These are phyloP conservation scores for Protodeltote pygarga DNA, from an alignment of 2,888 invertebrate species.

Conservation along the genomic window DNA sequence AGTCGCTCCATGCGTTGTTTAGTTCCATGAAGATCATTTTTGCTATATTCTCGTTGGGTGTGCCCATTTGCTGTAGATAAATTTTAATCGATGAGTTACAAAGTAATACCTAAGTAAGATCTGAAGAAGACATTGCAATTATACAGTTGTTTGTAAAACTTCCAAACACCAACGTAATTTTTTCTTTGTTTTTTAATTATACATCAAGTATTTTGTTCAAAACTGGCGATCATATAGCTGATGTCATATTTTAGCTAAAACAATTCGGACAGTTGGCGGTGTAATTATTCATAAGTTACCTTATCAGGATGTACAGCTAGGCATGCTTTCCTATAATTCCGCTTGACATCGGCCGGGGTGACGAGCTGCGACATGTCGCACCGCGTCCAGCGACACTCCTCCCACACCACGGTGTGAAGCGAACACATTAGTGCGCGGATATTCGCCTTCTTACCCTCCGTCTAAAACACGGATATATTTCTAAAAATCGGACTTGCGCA, in stretches of 20 bases:
- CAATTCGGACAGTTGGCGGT: no score
- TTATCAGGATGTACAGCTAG: slow-evolving; percentile 99
- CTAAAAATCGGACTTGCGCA: no score
- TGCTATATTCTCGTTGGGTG: slow-evolving; percentile 96
- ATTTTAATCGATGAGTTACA: neutral
- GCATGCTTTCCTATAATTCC: slow-evolving; percentile 97
- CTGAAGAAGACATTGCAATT: neutral
- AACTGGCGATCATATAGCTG: no score
- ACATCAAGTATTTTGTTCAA: no score
- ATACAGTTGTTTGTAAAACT: no score
- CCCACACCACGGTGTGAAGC: slow-evolving; percentile 97
- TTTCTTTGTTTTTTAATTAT: no score
- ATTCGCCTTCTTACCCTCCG: slow-evolving; percentile 98
- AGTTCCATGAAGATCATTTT: slow-evolving; percentile 99
- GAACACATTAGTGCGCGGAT: slow-evolving; percentile 98
- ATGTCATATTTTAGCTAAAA: no score
- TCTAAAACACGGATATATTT: slow-evolving; percentile 82
- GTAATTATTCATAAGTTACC: no score
- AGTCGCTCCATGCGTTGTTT: slow-evolving; percentile 99
- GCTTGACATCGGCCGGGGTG: slow-evolving; percentile 97
- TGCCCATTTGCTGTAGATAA: slow-evolving; percentile 94
- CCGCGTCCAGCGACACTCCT: slow-evolving; percentile 96
- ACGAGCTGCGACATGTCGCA: slow-evolving; percentile 98
- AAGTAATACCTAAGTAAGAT: neutral
- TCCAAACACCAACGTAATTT: no score